Percentiles rank a stretch among this genome's conserved stretches.
Evolutionary conservation across 1,140 invertebrate species (phyloP).

Genomic region (Drosophila quadrilineata): DNA sequence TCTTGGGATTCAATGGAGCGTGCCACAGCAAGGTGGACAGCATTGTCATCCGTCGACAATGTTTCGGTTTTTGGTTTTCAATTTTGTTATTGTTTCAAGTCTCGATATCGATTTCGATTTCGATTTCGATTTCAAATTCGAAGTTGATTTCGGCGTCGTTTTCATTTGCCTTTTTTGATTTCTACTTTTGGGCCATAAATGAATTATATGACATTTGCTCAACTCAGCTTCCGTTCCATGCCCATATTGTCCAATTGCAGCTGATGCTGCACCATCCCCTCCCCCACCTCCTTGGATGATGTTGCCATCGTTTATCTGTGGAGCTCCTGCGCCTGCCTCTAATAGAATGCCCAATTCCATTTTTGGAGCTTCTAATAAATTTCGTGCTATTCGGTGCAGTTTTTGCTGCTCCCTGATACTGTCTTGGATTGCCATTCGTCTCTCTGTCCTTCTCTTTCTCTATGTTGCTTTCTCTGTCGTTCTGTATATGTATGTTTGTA

Average conservation of each 20-base stretch:
- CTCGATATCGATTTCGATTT: slow-evolving; percentile 36
- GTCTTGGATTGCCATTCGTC: too few relatives aligned
- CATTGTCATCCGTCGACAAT: too few relatives aligned
- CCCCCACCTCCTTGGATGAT: too few relatives aligned
- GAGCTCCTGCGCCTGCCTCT: slow-evolving; percentile 19
- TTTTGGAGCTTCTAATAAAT: slow-evolving; percentile 61
- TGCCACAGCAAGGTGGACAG: too few relatives aligned
- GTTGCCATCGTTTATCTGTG: slow-evolving; percentile 5
- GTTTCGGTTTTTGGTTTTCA: too few relatives aligned
- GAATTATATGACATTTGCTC: slow-evolving; percentile 80
- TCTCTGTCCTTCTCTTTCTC: slow-evolving; percentile 29
- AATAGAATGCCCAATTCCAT: slow-evolving; percentile 52
- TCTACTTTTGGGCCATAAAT: slow-evolving; percentile 59
- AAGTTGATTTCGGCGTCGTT: too few relatives aligned
- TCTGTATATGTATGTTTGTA: slow-evolving; percentile 6
- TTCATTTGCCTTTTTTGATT: slow-evolving; percentile 1
- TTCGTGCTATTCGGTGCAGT: slow-evolving; percentile 37
- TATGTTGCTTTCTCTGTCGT: not conserved
- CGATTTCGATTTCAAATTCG: too few relatives aligned
- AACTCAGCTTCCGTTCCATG: slow-evolving; percentile 78
- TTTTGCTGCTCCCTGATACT: too few relatives aligned
- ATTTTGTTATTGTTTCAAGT: slow-evolving; percentile 33
- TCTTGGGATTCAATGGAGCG: too few relatives aligned
- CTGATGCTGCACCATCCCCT: too few relatives aligned
- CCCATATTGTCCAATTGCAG: too few relatives aligned